Conservation (phyloP, 1,140 invertebrate species). For the Neoseiulus cucumeris region DNA sequence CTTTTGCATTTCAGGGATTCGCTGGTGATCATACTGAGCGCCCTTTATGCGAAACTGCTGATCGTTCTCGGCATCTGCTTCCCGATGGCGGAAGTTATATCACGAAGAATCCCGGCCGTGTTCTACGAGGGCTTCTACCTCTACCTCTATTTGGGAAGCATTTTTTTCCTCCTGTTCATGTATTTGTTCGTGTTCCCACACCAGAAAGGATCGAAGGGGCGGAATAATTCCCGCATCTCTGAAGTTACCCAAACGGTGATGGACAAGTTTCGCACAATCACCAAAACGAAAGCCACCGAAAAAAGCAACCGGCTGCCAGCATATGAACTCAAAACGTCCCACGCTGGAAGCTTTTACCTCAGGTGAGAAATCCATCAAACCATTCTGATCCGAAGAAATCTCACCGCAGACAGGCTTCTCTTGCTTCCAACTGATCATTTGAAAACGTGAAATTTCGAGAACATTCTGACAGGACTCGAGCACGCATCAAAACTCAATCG, state of each 20-base stretch:
- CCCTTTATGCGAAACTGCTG: slow-evolving; percentile 74
- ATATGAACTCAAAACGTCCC: neutral
- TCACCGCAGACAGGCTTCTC: too few relatives aligned
- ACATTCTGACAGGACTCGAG: too few relatives aligned
- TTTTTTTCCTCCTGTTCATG: slow-evolving; percentile 66
- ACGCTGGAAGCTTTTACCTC: slow-evolving; percentile 67
- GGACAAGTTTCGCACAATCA: neutral
- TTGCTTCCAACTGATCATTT: too few relatives aligned
- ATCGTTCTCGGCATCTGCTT: slow-evolving; percentile 80
- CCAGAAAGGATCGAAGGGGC: neutral
- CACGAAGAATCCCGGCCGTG: slow-evolving; percentile 24
- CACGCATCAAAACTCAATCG: too few relatives aligned
- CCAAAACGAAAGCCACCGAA: neutral
- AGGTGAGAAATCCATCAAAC: slow-evolving; percentile 34
- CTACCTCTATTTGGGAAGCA: slow-evolving; percentile 70
- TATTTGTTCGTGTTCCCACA: slow-evolving; percentile 41
- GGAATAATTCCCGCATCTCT: neutral
- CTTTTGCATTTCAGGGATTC: slow-evolving; percentile 40
- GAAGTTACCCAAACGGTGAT: neutral
- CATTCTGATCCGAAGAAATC: neutral
- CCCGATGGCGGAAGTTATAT: slow-evolving; percentile 45
- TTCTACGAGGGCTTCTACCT: slow-evolving; percentile 51
- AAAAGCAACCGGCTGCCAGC: neutral
- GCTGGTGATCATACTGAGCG: slow-evolving; percentile 62
- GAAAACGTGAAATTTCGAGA: too few relatives aligned